Evolutionary conservation across 2,797 vertebrate species (phyloP), one percentile per base, ranked within the genome.

Genomic region (Molossus alvarezi): DNA sequence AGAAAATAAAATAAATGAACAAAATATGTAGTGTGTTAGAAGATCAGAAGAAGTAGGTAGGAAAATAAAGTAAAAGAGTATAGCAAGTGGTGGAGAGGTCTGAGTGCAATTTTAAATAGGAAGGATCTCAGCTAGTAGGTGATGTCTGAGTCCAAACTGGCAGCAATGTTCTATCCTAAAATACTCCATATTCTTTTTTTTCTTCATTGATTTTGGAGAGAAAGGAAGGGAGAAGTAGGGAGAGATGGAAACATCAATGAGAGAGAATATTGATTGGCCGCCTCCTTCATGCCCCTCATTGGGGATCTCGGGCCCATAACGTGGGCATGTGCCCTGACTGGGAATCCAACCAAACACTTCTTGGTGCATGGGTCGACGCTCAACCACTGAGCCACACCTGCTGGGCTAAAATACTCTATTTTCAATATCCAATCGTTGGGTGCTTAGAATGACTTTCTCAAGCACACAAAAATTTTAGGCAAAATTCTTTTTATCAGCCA

Each of bases 401-500:
- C 41, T 45, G 41, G 41, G 41, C 57, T 25, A 57, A 80, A 53
- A 29, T 60, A 4, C 17, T 57, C 18, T 29, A 20, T 58, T 82
- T 87, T 86, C 21, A 20, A 17, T 7, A 53, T 45, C 84, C 27
- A 13, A 33, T 81, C 51, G 91, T 67, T 57, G 65, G 33, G 55
- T 65, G 60, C 51, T 94, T 67, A 58, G 27, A 83, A 71, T 58
- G 88, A 65, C n/a, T 82, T 90, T 90, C 20, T 85, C 27, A 73
- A 45, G 17, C 7, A 72, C 29, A 29, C 21, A 53, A 58, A 92
- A 85, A 11, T 25, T 55, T 62, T 48, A 45, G 48, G 67, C n/a
- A 58, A 88, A 81, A 85, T 37, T 84, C 62, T 72, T 64, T 5
- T 5, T 13, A 41, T 62, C 53, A 80, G 55, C 5, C 2, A 51